Evolutionary conservation across 2,797 vertebrate species (phyloP).

Genomic region (Rhinatrema bivittatum): DNA sequence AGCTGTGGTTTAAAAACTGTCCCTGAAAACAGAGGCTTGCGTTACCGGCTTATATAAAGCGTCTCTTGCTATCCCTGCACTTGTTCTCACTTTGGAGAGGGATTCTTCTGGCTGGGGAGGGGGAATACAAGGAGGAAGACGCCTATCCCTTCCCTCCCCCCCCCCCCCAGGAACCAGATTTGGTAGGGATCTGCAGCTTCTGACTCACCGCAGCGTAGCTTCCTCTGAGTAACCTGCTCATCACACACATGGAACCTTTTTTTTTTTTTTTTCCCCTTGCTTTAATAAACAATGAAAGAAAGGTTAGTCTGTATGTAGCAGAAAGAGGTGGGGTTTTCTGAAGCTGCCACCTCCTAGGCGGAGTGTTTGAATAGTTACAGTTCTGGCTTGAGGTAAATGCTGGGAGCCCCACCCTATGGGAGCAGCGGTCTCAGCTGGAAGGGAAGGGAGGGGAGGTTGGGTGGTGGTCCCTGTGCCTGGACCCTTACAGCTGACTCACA

Average conservation of each 20-base stretch:
- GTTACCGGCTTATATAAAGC: no score
- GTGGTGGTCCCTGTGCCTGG: conserved; percentile 34
- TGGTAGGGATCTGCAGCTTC: conserved; percentile 22
- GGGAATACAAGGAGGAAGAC: no score
- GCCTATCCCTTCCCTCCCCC: no score
- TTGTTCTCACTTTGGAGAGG: no score
- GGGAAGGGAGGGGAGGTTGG: conserved; percentile 27
- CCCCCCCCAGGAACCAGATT: no score
- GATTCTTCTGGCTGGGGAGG: conserved; percentile 2
- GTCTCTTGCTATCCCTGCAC: no score
- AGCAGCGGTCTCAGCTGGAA: conserved; percentile 2
- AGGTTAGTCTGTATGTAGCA: background rate
- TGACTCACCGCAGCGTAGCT: conserved; percentile 12
- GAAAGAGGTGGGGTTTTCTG: background rate
- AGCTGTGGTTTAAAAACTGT: no score
- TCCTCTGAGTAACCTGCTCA: background rate
- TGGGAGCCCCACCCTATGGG: no score
- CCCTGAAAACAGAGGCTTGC: no score
- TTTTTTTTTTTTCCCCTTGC: background rate
- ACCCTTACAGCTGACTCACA: conserved; percentile 61
- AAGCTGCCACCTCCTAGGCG: background rate
- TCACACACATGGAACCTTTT: background rate
- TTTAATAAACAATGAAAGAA: background rate
- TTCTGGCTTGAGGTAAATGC: no score
- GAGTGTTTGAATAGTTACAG: background rate